Evolutionary conservation across 1,140 invertebrate genomes (phyloP).

Genomic region (Cyclina sinensis): DNA sequence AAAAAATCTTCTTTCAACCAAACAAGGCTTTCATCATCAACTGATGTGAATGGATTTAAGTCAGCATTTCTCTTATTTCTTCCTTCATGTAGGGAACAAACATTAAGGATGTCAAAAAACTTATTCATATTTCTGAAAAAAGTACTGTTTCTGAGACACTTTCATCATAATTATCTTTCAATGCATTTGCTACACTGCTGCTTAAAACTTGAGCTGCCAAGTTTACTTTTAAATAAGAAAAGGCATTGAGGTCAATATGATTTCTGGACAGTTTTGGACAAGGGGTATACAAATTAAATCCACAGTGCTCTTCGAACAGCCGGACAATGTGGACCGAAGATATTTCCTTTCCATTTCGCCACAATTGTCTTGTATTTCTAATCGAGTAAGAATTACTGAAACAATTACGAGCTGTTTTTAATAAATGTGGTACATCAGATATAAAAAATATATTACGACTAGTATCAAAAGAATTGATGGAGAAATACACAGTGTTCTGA

Average conservation of each 20-base stretch:
- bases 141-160: conserved; percentile 59
- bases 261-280: conserved; percentile 31
- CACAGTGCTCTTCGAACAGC: conserved; percentile 68
- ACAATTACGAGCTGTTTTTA: too few relatives aligned
- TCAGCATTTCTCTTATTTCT: conserved; percentile 62
- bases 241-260: conserved; percentile 34
- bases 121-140: conserved; percentile 71
- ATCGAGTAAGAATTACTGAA: conserved; percentile 69
- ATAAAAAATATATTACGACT: conserved; percentile 67
- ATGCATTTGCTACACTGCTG: conserved; percentile 55
- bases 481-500: conserved; percentile 44
- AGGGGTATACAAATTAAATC: conserved; percentile 20
- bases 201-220: conserved; percentile 64
- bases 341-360: conserved; percentile 70
- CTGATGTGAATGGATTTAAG: conserved; percentile 34
- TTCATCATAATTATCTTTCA: conserved; percentile 25
- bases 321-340: conserved; percentile 65
- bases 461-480: conserved; percentile 18
- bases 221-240: conserved; percentile 48
- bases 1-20: background rate
- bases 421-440: conserved; percentile 73
- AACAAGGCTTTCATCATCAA: background rate
- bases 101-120: conserved; percentile 75
- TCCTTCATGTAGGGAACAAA: conserved; percentile 62
- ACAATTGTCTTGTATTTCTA: conserved; percentile 60